Base-by-base conservation (phyloP, 1,140 invertebrate species). In the Stegodyphus dumicola region DNA sequence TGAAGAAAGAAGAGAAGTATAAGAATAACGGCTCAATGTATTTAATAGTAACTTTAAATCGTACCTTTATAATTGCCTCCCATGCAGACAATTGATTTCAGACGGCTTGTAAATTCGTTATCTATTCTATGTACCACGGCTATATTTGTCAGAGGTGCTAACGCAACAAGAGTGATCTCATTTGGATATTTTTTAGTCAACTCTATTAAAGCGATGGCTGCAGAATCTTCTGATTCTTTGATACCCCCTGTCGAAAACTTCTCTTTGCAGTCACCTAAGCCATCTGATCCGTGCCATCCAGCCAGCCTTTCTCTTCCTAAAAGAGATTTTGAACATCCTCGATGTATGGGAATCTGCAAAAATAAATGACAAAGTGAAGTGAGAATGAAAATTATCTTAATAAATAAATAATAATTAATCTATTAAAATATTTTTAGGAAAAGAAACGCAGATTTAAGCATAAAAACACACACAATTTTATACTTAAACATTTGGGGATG, bases 91-190 rank as follows among this genome's bases (percentile, higher is more conserved):
- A 87, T 53, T 5, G 77, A 64, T 13, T 91, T 90, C 7, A 92
- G 87, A 56, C 90, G 89, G 6, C 65, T 87, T 0, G 89, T 89
- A 74, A 92, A 90, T 3, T 89, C 85, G 4, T 90, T 90, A 87
- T 92, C 90, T 13, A 92, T 86, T 77, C 91, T 88, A 13, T 92
- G 85, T 5, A 92, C 92, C 52, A 92, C 54, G 1, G 92, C 92
- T 7, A 92, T 75, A 87, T 92, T 92, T 5, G 92, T 92, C 49
- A 92, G 87, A 5, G 92, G 92, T 2, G 93, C 95, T 52, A 96
- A 88, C 81, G 93, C 92, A 60, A 96, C 90, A 10, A 96, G 73
- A 5, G 91, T 92, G 33, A 94, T 89, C 88, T 93, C 89, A 5
- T 67, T 49, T 89, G 88, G 89, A 89, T 91, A 89, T 88, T 92